Conservation (phyloP, 2,888 invertebrate genomes). For the Drosophila kanekoi region DNA sequence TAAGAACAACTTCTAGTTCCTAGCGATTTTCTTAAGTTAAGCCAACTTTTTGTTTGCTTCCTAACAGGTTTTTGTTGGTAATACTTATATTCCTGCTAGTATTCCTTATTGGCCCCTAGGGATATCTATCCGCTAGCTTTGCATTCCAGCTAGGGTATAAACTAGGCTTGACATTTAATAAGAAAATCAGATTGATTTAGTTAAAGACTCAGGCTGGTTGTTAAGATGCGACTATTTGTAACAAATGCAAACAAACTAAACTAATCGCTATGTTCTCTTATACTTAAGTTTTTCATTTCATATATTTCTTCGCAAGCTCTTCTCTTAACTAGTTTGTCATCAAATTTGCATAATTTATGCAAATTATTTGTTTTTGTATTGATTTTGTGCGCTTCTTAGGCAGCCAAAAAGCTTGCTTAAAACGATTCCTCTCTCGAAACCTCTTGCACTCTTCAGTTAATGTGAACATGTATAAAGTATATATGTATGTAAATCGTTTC, state of each 20-base stretch:
- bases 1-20: no score
- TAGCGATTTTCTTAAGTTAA: no score
- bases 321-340: conserved; percentile 32
- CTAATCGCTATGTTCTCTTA: conserved; percentile 10
- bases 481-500: conserved; percentile 7
- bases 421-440: conserved; percentile 38
- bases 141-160: no score
- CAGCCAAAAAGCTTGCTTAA: conserved; percentile 24
- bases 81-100: no score
- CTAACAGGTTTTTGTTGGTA: no score
- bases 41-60: no score
- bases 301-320: conserved; percentile 7
- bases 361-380: conserved; percentile 26
- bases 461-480: not conserved
- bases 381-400: conserved; percentile 27
- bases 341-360: conserved; percentile 65
- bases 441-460: conserved; percentile 12
- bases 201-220: no score
- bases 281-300: conserved; percentile 5
- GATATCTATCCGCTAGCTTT: no score
- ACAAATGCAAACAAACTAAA: not conserved
- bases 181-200: no score
- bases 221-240: no score
- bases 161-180: no score
- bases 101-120: no score